Base-by-base conservation (phyloP, 2,113 vertebrate species). In the Chaetodon auriga region DNA sequence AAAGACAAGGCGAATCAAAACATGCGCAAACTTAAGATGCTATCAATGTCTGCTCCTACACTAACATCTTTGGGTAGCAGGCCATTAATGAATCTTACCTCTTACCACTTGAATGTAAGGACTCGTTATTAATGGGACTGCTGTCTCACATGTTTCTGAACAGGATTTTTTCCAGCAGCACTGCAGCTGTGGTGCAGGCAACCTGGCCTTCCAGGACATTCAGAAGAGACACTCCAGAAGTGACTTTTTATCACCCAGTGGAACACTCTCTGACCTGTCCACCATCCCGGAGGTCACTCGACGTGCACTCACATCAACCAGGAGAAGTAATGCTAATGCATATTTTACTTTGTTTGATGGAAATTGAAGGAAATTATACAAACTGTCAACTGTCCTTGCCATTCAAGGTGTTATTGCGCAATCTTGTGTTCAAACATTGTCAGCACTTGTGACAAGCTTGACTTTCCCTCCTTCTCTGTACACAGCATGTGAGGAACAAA, bases 161-260 rank as follows among this genome's bases (percentile, higher is more conserved):
- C 88, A 97, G 96, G 96, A 97, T 75, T 96, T 95, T 55, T 85
- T 96, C 90, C 86, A 87, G 78, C 95, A 96, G 70, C 95, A 96
- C 51, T 97, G 97, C 89, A 95, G 92, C 89, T 97, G 97, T 91
- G 96, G 96, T 62, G 94, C 95, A 64, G 94, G 96, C 70, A 93
- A 64, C 1, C 8, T 96, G 68, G 94, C 95, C 0, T 93, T 96
- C 84, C 95, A 96, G 86, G 95, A 96, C 0, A 4, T 23, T 2
- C 2, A 75, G 21, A 96, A 95, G 83, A 94, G 73, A 0, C 80
- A 62, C 74, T 93, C 90, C 41, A 95, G 93, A 57, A 94, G 84
- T 83, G 95, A 96, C 58, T 94, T 91, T 54, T 74, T 95, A 71
- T 95, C 77, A 49, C 92, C 83, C 23, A 86, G 91, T 74, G 92